phyloP scores from a whole-genome alignment of 2,113 vertebrate species.

The Bombycilla garrulus region DNA sequence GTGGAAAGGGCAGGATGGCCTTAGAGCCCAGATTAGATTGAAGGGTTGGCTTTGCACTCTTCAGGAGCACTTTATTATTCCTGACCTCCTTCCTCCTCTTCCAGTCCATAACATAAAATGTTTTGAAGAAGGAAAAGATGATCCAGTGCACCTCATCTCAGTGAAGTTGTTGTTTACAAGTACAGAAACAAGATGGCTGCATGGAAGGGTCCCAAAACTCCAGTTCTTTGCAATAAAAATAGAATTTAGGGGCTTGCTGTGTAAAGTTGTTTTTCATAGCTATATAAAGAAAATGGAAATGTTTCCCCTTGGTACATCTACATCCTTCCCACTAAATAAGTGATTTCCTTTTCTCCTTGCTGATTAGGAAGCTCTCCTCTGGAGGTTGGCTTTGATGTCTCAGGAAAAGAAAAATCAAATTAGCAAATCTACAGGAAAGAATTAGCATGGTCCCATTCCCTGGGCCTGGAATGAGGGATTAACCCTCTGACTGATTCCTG shows the following conservation, averaged over 20 bases:
- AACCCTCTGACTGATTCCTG: not conserved
- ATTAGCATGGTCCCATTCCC: not conserved
- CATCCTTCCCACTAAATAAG: conserved; percentile 31
- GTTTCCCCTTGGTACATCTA: not conserved
- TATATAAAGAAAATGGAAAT: conserved; percentile 42
- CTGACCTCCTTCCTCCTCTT: not conserved
- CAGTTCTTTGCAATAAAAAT: not conserved
- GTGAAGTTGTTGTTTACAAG: not conserved
- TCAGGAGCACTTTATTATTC: not conserved
- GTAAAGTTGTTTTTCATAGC: not conserved
- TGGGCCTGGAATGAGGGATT: not conserved
- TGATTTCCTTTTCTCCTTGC: conserved; percentile 36
- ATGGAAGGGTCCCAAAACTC: not conserved
- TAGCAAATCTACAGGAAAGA: conserved; percentile 21
- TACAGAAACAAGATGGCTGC: fast-evolving
- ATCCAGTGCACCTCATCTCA: not conserved
- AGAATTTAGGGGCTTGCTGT: not conserved
- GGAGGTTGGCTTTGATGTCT: conserved; percentile 36
- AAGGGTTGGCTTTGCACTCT: not conserved
- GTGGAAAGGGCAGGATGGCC: not conserved
- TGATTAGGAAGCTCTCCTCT: conserved; percentile 41
- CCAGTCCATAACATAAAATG: not conserved
- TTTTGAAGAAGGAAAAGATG: not conserved
- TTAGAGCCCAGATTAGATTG: not conserved
- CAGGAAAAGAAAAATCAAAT: conserved; percentile 11